These are phyloP conservation scores for Tyrophagus putrescentiae DNA, from an alignment of 1,140 invertebrate species.

Conservation along the genomic window DNA sequence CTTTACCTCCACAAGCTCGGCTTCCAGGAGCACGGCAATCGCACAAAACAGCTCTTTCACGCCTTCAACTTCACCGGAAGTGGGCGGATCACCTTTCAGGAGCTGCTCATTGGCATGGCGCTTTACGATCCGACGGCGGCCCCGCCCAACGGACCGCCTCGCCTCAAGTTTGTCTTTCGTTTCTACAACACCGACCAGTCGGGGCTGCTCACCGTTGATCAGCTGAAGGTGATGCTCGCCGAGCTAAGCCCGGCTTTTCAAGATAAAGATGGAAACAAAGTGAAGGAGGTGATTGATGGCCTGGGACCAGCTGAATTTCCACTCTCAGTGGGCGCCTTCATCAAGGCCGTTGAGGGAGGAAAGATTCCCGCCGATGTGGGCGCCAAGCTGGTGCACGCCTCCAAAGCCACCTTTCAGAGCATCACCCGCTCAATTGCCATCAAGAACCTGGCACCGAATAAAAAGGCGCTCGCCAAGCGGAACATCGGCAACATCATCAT, in stretches of 20 bases:
- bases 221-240: neutral
- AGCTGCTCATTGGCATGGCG: slow-evolving; percentile 39
- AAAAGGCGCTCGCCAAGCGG: too few species aligned
- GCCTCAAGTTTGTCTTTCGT: slow-evolving; percentile 43
- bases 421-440: too few species aligned
- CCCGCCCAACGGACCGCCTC: slow-evolving; percentile 37
- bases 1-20: slow-evolving; percentile 18
- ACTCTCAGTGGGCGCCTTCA: neutral
- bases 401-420: too few species aligned
- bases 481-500: neutral
- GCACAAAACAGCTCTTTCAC: slow-evolving; percentile 8
- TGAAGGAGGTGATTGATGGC: neutral
- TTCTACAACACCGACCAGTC: slow-evolving; percentile 39
- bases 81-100: slow-evolving; percentile 32
- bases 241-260: neutral
- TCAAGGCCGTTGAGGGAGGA: neutral
- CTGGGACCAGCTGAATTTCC: neutral
- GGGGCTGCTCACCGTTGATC: slow-evolving; percentile 29
- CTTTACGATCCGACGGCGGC: slow-evolving; percentile 40
- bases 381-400: too few species aligned
- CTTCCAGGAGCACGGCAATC: neutral
- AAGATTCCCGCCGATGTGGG: neutral
- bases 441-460: too few species aligned
- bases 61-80: slow-evolving; percentile 18
- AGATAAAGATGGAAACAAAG: neutral